Conservation (phyloP, 2,113 vertebrate genomes). For the Bombycilla garrulus region DNA sequence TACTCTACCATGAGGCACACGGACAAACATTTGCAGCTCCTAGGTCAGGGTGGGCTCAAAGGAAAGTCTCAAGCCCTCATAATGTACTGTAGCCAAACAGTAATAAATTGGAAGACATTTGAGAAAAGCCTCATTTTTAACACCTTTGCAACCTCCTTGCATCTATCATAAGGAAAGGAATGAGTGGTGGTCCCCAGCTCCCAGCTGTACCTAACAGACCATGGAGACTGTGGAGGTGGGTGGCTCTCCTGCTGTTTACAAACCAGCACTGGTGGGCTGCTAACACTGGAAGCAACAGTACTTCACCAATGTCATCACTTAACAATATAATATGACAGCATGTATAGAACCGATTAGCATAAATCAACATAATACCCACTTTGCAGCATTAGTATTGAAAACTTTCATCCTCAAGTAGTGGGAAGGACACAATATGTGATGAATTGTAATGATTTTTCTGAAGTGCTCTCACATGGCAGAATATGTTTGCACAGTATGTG, state of each 20-base stretch:
- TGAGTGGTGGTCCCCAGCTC: neutral
- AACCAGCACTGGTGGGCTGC: neutral
- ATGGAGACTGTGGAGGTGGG: neutral
- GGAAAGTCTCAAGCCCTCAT: neutral
- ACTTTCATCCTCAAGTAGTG: constrained; percentile 45
- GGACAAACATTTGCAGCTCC: neutral
- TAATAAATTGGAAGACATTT: neutral
- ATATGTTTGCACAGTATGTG: neutral
- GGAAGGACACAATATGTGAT: neutral
- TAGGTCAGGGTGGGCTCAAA: neutral
- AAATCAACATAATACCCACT: constrained; percentile 69
- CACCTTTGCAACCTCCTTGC: neutral
- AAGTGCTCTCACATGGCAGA: neutral
- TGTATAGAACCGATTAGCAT: constrained; percentile 50
- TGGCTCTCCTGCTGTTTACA: neutral
- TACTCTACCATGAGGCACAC: rapidly evolving
- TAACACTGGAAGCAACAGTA: constrained; percentile 17
- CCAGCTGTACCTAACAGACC: neutral
- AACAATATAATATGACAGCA: constrained; percentile 46
- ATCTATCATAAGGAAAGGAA: neutral
- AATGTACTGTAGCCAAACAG: neutral
- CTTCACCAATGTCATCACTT: constrained; percentile 45
- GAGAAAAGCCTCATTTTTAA: neutral
- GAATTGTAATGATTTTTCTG: neutral
- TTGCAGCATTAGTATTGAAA: constrained; percentile 55